Percentiles rank a stretch among this genome's conserved stretches.
Evolutionary conservation across 2,113 vertebrate genomes (phyloP).

Genomic region (Clarias macrocephalus): DNA sequence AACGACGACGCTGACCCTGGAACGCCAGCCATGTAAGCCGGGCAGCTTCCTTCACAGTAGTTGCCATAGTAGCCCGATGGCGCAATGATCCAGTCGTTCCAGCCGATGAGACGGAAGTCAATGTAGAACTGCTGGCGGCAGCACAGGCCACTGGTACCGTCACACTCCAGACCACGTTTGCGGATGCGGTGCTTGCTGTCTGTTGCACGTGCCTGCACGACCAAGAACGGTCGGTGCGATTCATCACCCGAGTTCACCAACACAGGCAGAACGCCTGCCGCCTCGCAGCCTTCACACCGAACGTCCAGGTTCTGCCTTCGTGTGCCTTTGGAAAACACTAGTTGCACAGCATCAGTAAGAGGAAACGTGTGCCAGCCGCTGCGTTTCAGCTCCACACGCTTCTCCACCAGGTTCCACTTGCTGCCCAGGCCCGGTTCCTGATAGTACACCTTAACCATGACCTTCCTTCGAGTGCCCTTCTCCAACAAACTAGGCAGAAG

Average conservation of each 20-base stretch:
- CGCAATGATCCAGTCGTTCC: constrained; percentile 99
- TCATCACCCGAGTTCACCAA: constrained; percentile 85
- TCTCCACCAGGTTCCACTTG: constrained; percentile 91
- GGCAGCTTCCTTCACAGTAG: constrained; percentile 98
- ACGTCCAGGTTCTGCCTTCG: constrained; percentile 92
- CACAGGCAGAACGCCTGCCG: constrained; percentile 79
- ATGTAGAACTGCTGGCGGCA: constrained; percentile 98
- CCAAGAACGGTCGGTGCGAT: constrained; percentile 92
- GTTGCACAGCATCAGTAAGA: constrained; percentile 85
- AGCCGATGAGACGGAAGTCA: constrained; percentile 96
- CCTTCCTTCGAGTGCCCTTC: constrained; percentile 82
- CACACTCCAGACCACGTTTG: constrained; percentile 95
- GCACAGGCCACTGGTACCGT: constrained; percentile 89
- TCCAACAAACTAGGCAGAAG: constrained; percentile 80
- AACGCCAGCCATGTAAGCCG: constrained; percentile 93
- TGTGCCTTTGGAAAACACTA: constrained; percentile 84
- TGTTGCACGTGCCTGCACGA: constrained; percentile 83
- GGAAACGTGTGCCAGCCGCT: constrained; percentile 96
- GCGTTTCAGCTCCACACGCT: constrained; percentile 89
- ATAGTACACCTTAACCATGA: constrained; percentile 90
- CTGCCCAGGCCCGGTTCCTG: constrained; percentile 84
- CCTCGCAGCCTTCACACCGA: constrained; percentile 90
- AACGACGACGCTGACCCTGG: constrained; percentile 94
- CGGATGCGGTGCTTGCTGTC: constrained; percentile 90
- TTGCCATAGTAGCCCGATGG: constrained; percentile 96